phyloP scores from a whole-genome alignment of 2,888 invertebrate genomes.

The Cyaniris semiargus region DNA sequence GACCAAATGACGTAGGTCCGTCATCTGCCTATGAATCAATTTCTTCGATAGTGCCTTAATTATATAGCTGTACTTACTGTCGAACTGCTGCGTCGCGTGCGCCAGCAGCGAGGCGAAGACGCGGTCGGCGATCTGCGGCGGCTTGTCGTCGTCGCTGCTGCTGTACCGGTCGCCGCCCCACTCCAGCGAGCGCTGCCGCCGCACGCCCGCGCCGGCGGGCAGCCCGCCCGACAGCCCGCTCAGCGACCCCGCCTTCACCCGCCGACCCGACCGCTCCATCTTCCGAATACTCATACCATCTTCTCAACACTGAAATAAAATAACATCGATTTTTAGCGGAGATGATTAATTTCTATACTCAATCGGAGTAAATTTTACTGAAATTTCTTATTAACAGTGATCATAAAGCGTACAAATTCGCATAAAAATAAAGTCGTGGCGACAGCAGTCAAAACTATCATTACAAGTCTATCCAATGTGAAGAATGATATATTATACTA shows the following conservation, averaged over 20 bases:
- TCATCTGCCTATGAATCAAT: too few relatives aligned
- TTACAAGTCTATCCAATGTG: too few relatives aligned
- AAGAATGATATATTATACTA: too few relatives aligned
- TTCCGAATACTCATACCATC: conserved; percentile 63
- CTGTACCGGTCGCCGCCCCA: conserved; percentile 81
- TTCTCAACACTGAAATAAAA: conserved; percentile 56
- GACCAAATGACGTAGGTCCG: too few relatives aligned
- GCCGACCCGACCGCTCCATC: conserved; percentile 74
- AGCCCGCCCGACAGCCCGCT: conserved; percentile 68
- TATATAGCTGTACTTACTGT: conserved; percentile 56
- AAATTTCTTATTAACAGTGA: too few relatives aligned
- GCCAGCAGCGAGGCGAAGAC: conserved; percentile 78
- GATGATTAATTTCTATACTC: too few relatives aligned
- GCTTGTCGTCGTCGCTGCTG: conserved; percentile 78
- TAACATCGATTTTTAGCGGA: background rate
- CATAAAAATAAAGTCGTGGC: too few relatives aligned
- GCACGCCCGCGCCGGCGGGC: conserved; percentile 58
- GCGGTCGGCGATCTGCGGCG: conserved; percentile 73
- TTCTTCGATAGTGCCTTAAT: background rate
- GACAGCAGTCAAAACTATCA: too few relatives aligned
- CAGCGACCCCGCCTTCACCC: conserved; percentile 71
- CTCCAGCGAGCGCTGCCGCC: conserved; percentile 81
- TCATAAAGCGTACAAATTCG: too few relatives aligned
- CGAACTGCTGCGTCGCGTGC: conserved; percentile 78
- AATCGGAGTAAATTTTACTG: background rate